Conservation (phyloP, 2,113 vertebrate genomes). For the Phasianus colchicus region DNA sequence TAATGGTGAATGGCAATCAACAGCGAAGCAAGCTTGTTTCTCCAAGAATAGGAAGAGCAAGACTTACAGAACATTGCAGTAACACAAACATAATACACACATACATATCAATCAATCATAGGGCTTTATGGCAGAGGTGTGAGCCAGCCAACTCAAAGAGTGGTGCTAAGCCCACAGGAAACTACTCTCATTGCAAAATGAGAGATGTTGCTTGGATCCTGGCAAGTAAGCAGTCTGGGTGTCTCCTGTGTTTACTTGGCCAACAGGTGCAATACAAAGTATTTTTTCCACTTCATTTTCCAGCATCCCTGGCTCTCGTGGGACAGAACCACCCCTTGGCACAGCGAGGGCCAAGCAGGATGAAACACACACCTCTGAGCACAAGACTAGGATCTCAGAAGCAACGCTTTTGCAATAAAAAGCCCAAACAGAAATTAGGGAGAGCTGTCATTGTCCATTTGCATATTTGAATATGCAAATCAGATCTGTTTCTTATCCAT, state of each 20-base stretch:
- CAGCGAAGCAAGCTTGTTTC: neutral
- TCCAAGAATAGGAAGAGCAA: neutral
- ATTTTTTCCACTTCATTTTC: slow-evolving; percentile 7
- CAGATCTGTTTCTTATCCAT: slow-evolving; percentile 53
- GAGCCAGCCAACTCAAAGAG: neutral
- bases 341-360: neutral
- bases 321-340: neutral
- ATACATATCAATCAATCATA: neutral
- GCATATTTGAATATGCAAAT: slow-evolving; percentile 66
- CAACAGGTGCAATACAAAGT: neutral
- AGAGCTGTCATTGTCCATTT: slow-evolving; percentile 9
- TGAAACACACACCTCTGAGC: slow-evolving; percentile 27
- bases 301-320: neutral
- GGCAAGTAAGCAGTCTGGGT: neutral
- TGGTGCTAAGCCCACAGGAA: neutral
- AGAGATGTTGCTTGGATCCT: neutral
- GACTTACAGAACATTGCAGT: neutral
- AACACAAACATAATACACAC: neutral
- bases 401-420: neutral
- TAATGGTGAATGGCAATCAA: neutral
- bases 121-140: neutral
- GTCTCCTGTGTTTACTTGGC: neutral
- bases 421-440: slow-evolving; percentile 29
- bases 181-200: neutral
- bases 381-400: slow-evolving; percentile 33